Evolutionary conservation across 2,888 invertebrate genomes (phyloP).

Genomic region (Rhyacophila evoluta): DNA sequence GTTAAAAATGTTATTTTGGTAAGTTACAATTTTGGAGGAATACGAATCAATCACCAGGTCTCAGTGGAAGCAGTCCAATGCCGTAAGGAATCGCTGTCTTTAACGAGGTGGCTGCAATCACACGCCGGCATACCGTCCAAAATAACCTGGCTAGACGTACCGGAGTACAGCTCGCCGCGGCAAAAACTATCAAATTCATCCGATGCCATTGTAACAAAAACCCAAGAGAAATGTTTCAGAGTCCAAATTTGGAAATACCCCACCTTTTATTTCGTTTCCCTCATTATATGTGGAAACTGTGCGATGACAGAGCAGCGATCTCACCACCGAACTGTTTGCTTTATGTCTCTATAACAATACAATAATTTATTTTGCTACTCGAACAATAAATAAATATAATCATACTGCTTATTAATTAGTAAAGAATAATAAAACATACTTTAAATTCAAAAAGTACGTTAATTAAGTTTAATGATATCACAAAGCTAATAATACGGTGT

Average conservation of each 20-base stretch:
- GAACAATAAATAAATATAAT: too few relatives aligned
- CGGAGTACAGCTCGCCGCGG: constrained; percentile 19
- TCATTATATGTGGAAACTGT: constrained; percentile 42
- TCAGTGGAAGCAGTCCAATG: neutral
- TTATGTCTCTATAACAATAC: constrained; percentile 40
- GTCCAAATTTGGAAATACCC: constrained; percentile 43
- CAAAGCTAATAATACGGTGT: too few relatives aligned
- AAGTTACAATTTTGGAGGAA: constrained; percentile 36
- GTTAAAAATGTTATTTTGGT: constrained; percentile 38
- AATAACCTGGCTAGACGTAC: constrained; percentile 33
- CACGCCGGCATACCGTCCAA: constrained; percentile 50
- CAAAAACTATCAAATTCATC: constrained; percentile 53
- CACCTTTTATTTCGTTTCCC: constrained; percentile 44
- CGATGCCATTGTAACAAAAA: constrained; percentile 47
- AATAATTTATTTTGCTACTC: neutral
- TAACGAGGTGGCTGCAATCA: constrained; percentile 54
- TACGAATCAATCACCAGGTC: constrained; percentile 52
- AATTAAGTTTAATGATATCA: too few relatives aligned
- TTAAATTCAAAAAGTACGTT: too few relatives aligned
- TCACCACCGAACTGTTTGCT: neutral
- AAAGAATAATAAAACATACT: too few relatives aligned
- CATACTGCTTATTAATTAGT: too few relatives aligned
- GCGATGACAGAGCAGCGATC: constrained; percentile 31
- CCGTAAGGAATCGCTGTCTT: constrained; percentile 36
- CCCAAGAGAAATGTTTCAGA: constrained; percentile 33